phyloP scores from a whole-genome alignment of 1,140 invertebrate species.

The Diabrotica virgifera region DNA sequence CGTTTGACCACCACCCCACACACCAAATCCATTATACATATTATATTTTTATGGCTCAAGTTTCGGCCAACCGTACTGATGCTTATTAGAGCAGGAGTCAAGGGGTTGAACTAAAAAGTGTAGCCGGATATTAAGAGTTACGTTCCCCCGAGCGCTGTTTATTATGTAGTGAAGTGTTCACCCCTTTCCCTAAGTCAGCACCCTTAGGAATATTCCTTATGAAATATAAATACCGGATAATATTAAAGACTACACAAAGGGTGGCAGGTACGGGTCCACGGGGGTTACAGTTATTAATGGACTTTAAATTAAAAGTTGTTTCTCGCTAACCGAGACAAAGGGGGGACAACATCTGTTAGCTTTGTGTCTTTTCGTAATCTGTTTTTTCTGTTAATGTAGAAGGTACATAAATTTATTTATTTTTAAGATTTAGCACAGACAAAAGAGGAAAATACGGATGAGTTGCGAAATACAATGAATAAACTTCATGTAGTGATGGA shows the following conservation, averaged over 20 bases:
- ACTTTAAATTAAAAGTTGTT: not conserved
- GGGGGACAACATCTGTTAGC: no score
- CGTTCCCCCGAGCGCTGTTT: not conserved
- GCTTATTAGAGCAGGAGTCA: not conserved
- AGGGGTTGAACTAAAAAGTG: not conserved
- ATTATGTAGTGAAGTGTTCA: conserved; percentile 1
- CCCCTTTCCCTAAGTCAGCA: conserved; percentile 1
- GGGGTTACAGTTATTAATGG: not conserved
- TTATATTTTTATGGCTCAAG: no score
- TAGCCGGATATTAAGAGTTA: not conserved
- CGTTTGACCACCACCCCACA: no score
- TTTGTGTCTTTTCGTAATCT: no score
- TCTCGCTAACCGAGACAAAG: not conserved
- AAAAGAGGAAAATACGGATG: no score
- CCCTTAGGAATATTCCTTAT: conserved; percentile 2
- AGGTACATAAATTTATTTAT: no score
- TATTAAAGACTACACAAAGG: conserved; percentile 1
- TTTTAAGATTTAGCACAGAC: no score
- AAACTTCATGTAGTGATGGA: no score
- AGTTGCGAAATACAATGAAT: no score
- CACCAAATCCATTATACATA: no score
- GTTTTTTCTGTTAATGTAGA: no score
- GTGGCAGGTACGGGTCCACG: not conserved
- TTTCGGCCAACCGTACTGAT: no score
- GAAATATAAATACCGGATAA: conserved; percentile 3